Percentiles rank a stretch among this genome's conserved stretches.
Evolutionary conservation across 1,140 invertebrate species (phyloP).

Genomic region (Musca vetustissima): DNA sequence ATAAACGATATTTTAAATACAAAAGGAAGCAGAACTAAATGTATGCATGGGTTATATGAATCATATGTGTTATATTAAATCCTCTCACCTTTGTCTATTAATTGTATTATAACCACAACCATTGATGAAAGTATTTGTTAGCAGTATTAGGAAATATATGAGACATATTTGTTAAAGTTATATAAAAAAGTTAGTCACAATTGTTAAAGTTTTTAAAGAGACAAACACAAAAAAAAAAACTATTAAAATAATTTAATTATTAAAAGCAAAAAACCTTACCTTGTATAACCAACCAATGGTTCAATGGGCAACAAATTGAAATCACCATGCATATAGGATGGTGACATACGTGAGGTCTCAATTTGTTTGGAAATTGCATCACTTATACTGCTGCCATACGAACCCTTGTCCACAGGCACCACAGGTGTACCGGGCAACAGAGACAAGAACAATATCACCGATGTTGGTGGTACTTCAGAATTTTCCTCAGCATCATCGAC

Average conservation of each 20-base stretch:
- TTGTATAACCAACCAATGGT: conserved; percentile 65
- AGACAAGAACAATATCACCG: conserved; percentile 67
- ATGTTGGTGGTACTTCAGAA: conserved; percentile 35
- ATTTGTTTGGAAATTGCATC: conserved; percentile 48
- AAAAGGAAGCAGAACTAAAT: too few relatives aligned
- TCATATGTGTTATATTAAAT: not conserved
- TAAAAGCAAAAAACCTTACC: conserved; percentile 56
- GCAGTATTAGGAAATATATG: not conserved
- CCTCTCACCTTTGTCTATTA: conserved; percentile 20
- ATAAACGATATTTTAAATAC: too few relatives aligned
- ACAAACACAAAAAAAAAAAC: conserved; percentile 1
- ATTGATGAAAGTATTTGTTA: not conserved
- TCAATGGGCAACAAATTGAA: conserved; percentile 54
- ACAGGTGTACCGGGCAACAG: conserved; percentile 75
- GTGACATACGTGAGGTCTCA: conserved; percentile 53
- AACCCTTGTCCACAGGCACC: conserved; percentile 61
- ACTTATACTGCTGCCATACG: conserved; percentile 36
- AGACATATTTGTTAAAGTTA: not conserved
- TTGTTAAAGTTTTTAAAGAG: not conserved
- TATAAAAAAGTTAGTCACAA: not conserved
- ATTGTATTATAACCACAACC: not conserved
- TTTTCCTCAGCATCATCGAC: conserved; percentile 36
- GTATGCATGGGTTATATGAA: too few relatives aligned
- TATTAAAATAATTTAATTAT: not conserved
- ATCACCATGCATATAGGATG: conserved; percentile 63